These are phyloP conservation scores for Orestias chungarensis DNA, from an alignment of 2,797 vertebrate genomes.

Conservation along the genomic window DNA sequence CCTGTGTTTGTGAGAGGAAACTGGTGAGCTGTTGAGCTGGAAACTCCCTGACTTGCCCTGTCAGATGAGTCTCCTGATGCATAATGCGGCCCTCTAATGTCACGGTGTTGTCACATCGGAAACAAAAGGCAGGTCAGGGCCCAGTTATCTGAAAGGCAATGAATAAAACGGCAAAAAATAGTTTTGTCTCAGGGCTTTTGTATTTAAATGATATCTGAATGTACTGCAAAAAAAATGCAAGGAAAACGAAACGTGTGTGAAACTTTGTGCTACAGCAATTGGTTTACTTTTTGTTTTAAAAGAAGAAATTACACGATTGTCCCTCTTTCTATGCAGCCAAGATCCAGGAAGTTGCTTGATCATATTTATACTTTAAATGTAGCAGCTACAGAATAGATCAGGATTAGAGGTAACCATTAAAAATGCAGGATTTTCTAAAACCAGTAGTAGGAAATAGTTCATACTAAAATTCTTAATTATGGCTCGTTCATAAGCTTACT, in stretches of 20 bases:
- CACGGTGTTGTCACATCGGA: neutral
- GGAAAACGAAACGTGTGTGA: no score
- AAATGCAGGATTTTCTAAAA: no score
- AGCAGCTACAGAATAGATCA: no score
- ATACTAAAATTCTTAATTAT: no score
- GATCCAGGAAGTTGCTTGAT: neutral
- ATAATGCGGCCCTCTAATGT: neutral
- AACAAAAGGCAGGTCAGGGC: neutral
- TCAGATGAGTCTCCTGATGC: conserved; percentile 9
- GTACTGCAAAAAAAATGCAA: no score
- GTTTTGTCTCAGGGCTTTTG: no score
- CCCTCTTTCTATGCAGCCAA: no score
- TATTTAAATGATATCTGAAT: no score
- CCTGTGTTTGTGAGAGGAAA: conserved; percentile 38
- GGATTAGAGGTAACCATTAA: no score
- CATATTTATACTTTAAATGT: neutral
- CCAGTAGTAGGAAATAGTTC: no score
- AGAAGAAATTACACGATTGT: neutral
- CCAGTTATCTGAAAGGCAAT: neutral
- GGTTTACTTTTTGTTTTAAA: neutral
- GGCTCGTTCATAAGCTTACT: no score
- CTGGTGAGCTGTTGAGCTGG: conserved; percentile 47
- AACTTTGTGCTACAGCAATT: neutral
- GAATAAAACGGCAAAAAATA: no score
- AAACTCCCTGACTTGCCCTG: conserved; percentile 62